These are phyloP conservation scores for Lagenorhynchus albirostris DNA, from an alignment of 2,113 vertebrate species.

Conservation along the genomic window DNA sequence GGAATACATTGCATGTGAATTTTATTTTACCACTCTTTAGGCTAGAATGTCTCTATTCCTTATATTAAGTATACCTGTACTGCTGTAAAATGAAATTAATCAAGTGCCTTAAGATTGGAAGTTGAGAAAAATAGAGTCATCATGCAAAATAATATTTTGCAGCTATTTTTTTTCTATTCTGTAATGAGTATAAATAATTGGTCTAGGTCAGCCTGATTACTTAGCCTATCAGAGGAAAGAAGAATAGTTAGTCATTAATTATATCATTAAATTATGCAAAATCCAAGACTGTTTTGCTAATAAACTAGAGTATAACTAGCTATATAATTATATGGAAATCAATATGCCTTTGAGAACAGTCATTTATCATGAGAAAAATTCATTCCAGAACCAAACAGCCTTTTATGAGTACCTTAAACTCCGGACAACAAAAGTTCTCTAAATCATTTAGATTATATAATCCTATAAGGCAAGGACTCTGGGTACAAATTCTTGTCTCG, in stretches of 20 bases:
- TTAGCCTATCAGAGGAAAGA: constrained; percentile 63
- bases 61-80: neutral
- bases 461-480: neutral
- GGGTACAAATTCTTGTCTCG: neutral
- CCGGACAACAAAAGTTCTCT: constrained; percentile 32
- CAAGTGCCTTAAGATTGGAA: neutral
- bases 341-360: constrained; percentile 62
- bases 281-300: constrained; percentile 56
- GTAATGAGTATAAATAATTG: constrained; percentile 57
- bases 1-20: neutral
- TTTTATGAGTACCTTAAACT: constrained; percentile 58
- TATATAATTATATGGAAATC: constrained; percentile 69
- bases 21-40: constrained; percentile 10
- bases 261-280: constrained; percentile 70
- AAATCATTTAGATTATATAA: constrained; percentile 48
- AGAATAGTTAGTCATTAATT: constrained; percentile 61
- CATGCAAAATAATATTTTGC: constrained; percentile 47
- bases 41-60: neutral
- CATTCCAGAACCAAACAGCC: constrained; percentile 42
- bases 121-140: constrained; percentile 54
- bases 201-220: constrained; percentile 52
- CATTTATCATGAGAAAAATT: constrained; percentile 70
- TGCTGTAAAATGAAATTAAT: constrained; percentile 46
- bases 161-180: constrained; percentile 23
- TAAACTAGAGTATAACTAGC: constrained; percentile 68